Percentiles rank a stretch among this genome's conserved stretches.
phyloP scores from a whole-genome alignment of 2,113 vertebrate species.

The Sphaerodactylus townsendi region DNA sequence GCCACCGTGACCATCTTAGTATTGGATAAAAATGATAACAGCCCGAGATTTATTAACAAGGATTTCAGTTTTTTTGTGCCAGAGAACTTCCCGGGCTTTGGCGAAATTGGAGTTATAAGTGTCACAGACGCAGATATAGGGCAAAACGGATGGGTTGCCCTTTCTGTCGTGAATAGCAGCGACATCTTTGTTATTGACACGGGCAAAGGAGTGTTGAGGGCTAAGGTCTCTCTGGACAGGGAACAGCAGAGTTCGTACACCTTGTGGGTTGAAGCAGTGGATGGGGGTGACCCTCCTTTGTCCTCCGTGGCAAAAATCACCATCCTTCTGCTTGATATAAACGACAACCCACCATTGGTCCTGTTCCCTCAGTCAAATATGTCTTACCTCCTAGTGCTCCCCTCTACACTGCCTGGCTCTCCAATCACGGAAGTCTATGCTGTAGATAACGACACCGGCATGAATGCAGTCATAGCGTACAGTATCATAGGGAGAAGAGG shows the following conservation, averaged over 20 bases:
- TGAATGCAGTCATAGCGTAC: conserved; percentile 98
- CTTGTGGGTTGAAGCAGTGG: conserved; percentile 92
- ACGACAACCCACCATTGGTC: conserved; percentile 95
- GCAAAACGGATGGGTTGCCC: conserved; percentile 93
- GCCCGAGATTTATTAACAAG: conserved; percentile 95
- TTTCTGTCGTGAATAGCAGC: conserved; percentile 93
- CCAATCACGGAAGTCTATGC: conserved; percentile 97
- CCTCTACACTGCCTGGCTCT: conserved; percentile 92
- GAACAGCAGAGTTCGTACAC: conserved; percentile 95
- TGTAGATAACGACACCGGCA: conserved; percentile 96
- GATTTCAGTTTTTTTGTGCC: conserved; percentile 98
- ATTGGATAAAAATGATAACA: conserved; percentile 96
- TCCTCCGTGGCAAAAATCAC: conserved; percentile 95
- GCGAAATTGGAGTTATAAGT: conserved; percentile 95
- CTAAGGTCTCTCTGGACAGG: conserved; percentile 91
- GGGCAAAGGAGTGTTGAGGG: conserved; percentile 89
- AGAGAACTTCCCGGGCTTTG: conserved; percentile 96
- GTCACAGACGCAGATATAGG: conserved; percentile 93
- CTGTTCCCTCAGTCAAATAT: conserved; percentile 97
- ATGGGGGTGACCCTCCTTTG: conserved; percentile 91
- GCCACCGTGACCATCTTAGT: conserved; percentile 90
- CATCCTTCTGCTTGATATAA: conserved; percentile 93
- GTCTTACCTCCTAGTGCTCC: conserved; percentile 94
- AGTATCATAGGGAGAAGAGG: conserved; percentile 96
- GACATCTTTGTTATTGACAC: conserved; percentile 98